Conservation (phyloP, 2,113 vertebrate species). For the Notarius quadriscutis region DNA sequence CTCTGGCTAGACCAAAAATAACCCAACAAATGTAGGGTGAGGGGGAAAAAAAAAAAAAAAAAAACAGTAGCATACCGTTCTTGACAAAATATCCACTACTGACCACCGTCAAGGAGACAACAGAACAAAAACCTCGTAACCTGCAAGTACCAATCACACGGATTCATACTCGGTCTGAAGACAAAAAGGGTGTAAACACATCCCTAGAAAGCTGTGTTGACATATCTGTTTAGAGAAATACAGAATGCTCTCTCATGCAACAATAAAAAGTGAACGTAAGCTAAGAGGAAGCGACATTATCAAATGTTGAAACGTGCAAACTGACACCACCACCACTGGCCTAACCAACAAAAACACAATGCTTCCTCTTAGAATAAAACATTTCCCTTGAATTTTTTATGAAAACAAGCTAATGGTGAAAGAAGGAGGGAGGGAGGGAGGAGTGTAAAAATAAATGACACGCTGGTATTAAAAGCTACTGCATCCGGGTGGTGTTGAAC, state of each 20-base stretch:
- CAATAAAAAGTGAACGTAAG: background rate
- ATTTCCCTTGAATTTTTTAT: conserved; percentile 17
- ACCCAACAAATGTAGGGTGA: no score
- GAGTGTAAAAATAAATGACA: conserved; percentile 58
- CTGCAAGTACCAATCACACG: background rate
- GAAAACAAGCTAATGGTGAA: background rate
- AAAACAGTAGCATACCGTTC: no score
- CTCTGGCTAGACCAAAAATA: background rate
- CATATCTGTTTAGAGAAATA: background rate
- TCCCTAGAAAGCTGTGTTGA: background rate
- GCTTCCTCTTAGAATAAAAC: background rate
- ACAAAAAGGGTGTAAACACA: no score
- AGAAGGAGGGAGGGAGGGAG: background rate
- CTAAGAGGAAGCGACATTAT: background rate
- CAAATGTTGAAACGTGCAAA: background rate
- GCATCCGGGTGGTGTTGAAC: conserved; percentile 61
- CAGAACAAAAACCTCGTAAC: background rate
- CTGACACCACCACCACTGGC: background rate
- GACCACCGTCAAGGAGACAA: background rate
- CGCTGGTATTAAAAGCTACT: conserved; percentile 51
- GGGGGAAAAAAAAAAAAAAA: no score
- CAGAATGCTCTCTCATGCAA: no score
- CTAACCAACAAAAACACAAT: background rate
- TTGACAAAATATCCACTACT: no score
- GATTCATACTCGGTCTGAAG: background rate